These are phyloP conservation scores for Megaustenia siamemsis DNA, from an alignment of 2,888 invertebrate species.

Conservation along the genomic window DNA sequence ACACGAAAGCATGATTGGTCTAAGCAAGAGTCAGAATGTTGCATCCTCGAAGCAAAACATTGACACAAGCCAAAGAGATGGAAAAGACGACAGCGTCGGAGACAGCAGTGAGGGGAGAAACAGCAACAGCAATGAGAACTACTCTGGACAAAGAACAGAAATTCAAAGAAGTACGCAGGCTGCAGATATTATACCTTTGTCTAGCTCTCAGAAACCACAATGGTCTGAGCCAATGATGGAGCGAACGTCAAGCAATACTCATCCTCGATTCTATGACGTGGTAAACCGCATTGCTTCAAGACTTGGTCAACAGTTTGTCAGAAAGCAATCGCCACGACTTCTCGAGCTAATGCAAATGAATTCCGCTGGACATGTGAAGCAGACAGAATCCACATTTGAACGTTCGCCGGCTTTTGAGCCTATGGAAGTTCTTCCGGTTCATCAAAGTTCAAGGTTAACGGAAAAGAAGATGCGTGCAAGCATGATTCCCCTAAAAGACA, in stretches of 20 bases:
- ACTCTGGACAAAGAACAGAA: not conserved
- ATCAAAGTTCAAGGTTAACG: not conserved
- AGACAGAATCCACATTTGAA: constrained; percentile 26
- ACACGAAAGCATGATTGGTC: constrained; percentile 1
- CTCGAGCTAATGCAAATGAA: constrained; percentile 16
- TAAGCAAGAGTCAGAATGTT: not conserved
- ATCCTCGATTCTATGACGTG: not conserved
- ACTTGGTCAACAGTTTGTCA: not conserved
- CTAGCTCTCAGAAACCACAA: constrained; percentile 2
- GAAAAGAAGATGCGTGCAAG: not conserved
- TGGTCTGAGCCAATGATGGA: constrained; percentile 33
- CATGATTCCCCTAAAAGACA: not conserved
- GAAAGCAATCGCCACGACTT: not conserved
- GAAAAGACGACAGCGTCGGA: not conserved
- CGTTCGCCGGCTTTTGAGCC: constrained; percentile 29
- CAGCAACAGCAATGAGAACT: constrained; percentile 23
- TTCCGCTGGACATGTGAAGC: not conserved
- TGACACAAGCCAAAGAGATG: not conserved
- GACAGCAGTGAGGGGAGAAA: constrained; percentile 27
- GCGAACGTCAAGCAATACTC: not conserved
- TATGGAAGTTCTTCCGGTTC: constrained; percentile 17
- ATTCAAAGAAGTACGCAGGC: not conserved
- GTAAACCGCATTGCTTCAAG: constrained; percentile 2
- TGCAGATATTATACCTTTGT: not conserved
- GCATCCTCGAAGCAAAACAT: not conserved